Conservation (phyloP, 2,888 invertebrate genomes). For the Trichopoda pennipes region DNA sequence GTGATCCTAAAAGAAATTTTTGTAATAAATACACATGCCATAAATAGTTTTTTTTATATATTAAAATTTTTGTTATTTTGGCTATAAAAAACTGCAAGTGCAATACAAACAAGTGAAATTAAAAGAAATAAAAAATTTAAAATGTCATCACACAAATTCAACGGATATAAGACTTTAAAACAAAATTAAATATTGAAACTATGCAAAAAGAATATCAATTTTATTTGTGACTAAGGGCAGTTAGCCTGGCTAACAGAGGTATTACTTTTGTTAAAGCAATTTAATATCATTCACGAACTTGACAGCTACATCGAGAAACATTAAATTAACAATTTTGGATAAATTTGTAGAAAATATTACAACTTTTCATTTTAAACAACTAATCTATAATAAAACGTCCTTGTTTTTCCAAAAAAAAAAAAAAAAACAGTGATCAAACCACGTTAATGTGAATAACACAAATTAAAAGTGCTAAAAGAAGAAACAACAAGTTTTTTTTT, state of each 20-base stretch:
- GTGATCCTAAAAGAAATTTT: conserved; percentile 34
- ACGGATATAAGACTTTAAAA: conserved; percentile 9
- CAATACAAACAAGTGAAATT: conserved; percentile 42
- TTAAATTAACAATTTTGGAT: conserved; percentile 23
- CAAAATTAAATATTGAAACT: conserved; percentile 19
- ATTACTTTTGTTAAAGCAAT: conserved; percentile 41
- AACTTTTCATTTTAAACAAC: too few relatives aligned
- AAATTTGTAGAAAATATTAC: conserved; percentile 12
- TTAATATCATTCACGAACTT: conserved; percentile 62
- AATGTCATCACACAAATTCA: not conserved
- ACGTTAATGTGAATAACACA: not conserved
- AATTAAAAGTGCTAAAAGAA: conserved; percentile 9
- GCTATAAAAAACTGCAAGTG: conserved; percentile 47
- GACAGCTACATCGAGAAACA: conserved; percentile 45
- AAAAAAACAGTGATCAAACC: too few relatives aligned
- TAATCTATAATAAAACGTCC: too few relatives aligned
- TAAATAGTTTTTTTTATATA: conserved; percentile 52
- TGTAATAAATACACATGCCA: conserved; percentile 30
- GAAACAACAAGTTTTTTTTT: conserved; percentile 8
- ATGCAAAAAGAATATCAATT: conserved; percentile 34
- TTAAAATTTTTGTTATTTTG: conserved; percentile 38
- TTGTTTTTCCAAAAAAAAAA: too few relatives aligned
- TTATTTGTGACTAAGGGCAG: conserved; percentile 11
- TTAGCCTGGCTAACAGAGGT: conserved; percentile 51
- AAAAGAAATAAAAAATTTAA: conserved; percentile 25